Conservation (phyloP, 1,140 invertebrate species). For the Reticulitermes speratus region DNA sequence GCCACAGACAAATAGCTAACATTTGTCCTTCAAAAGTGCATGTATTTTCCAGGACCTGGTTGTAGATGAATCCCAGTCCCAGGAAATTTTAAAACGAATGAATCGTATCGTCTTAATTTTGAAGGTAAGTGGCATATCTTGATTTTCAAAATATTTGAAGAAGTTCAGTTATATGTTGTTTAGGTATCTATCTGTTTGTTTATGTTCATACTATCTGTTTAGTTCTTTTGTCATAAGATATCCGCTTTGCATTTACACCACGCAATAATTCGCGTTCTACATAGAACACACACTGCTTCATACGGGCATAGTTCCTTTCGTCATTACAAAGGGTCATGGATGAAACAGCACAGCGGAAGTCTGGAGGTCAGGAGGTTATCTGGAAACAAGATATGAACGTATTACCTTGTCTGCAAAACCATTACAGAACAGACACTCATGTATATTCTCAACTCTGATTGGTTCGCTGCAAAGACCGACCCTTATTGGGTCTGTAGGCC, state of each 20-base stretch:
- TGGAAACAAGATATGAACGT: background rate
- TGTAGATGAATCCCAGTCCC: conserved; percentile 87
- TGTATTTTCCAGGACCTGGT: conserved; percentile 45
- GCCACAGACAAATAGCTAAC: too few species aligned
- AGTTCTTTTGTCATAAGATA: background rate
- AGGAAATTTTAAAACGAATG: conserved; percentile 89
- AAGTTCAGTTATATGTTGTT: background rate
- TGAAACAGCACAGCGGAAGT: background rate
- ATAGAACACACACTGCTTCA: background rate
- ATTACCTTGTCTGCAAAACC: background rate
- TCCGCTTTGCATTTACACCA: background rate
- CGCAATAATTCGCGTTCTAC: background rate
- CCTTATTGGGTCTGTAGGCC: background rate
- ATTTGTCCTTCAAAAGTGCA: too few species aligned
- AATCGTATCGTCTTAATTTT: conserved; percentile 91
- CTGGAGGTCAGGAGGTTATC: background rate
- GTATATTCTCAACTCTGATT: background rate
- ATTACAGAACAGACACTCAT: background rate
- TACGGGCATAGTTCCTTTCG: background rate
- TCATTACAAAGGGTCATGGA: background rate
- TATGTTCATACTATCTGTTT: background rate
- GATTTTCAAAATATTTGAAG: too few species aligned
- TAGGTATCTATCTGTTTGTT: background rate
- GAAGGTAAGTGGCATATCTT: conserved; percentile 68
- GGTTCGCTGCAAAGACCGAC: background rate